phyloP scores from a whole-genome alignment of 2,113 vertebrate species.

The Merops nubicus region DNA sequence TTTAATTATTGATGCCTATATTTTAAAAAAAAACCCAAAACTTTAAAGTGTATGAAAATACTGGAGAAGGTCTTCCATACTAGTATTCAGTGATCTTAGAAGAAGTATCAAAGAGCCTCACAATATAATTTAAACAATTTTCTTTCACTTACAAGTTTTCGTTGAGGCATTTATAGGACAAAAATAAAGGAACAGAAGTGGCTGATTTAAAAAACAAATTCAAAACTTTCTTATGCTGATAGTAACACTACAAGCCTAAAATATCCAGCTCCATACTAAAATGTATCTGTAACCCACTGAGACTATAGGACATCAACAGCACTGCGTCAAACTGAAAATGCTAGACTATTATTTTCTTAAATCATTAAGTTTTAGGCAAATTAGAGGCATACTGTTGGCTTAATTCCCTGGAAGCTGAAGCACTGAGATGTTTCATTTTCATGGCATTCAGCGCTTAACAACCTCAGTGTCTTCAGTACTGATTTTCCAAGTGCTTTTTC shows the following conservation, averaged over 20 bases:
- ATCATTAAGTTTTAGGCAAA: not conserved
- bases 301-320: not conserved
- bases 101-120: not conserved
- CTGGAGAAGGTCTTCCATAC: not conserved
- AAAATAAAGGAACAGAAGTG: not conserved
- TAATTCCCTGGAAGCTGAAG: slow-evolving; percentile 22
- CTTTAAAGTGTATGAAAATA: not conserved
- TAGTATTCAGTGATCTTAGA: not conserved
- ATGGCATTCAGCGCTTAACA: slow-evolving; percentile 14
- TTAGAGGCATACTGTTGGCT: not conserved
- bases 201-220: not conserved
- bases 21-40: not conserved
- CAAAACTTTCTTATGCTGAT: not conserved
- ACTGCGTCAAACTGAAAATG: not conserved
- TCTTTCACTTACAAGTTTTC: not conserved
- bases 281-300: not conserved
- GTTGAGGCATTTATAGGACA: not conserved
- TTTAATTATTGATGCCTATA: not conserved
- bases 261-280: not conserved
- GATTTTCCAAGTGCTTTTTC: slow-evolving; percentile 3
- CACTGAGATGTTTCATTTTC: not conserved
- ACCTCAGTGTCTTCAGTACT: not conserved
- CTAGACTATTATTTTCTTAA: not conserved
- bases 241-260: not conserved
- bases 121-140: not conserved